Percentiles rank a stretch among this genome's conserved stretches.
Conservation (phyloP, 2,888 invertebrate genomes). For the Ophioninae sp. region DNA sequence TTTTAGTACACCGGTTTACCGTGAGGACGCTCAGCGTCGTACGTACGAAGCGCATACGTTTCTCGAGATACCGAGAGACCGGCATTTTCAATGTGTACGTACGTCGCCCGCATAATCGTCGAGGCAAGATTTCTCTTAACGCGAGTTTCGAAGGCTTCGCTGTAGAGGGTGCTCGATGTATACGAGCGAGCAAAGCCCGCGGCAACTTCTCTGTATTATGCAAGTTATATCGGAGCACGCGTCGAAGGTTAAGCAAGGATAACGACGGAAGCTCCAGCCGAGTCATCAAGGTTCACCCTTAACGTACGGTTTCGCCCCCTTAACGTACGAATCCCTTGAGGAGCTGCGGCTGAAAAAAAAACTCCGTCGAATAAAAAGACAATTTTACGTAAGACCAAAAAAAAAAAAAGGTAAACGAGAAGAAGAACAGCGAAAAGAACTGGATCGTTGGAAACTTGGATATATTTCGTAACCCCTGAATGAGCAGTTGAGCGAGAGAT, state of each 20-base stretch:
- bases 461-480: too few relatives aligned
- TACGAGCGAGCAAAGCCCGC: conserved; percentile 42
- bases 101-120: conserved; percentile 47
- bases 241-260: conserved; percentile 60
- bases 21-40: not conserved
- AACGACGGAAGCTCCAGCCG: conserved; percentile 52
- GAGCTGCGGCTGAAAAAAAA: too few relatives aligned
- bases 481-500: too few relatives aligned
- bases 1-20: not conserved
- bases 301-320: conserved; percentile 31
- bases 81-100: conserved; percentile 35
- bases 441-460: too few relatives aligned
- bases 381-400: too few relatives aligned
- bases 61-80: conserved; percentile 51
- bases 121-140: conserved; percentile 62
- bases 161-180: conserved; percentile 5
- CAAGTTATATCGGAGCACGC: conserved; percentile 63
- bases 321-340: conserved; percentile 24
- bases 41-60: not conserved
- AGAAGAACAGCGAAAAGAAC: too few relatives aligned
- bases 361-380: too few relatives aligned
- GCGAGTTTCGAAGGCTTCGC: conserved; percentile 59
- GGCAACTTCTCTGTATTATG: conserved; percentile 63
- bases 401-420: too few relatives aligned
- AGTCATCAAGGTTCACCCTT: conserved; percentile 43